Conservation (phyloP, 2,113 vertebrate species). For the Xiphophorus hellerii region DNA sequence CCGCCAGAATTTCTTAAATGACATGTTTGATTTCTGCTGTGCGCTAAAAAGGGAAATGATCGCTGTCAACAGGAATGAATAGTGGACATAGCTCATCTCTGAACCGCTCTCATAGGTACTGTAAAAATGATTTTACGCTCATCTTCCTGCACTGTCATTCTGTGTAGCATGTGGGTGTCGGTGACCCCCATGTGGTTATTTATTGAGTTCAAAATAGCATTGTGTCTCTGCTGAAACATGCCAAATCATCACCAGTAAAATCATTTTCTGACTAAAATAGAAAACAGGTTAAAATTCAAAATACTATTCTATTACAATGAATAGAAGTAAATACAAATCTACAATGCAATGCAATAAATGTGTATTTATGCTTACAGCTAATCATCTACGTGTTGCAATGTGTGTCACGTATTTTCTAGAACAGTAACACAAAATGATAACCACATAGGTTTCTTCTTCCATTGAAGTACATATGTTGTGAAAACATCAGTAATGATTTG, state of each 20-base stretch:
- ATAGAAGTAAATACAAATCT: not conserved
- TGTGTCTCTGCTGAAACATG: conserved; percentile 25
- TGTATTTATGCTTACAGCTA: not conserved
- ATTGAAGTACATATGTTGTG: not conserved
- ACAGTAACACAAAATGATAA: not conserved
- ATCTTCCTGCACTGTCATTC: conserved; percentile 43
- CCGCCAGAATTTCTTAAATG: conserved; percentile 15
- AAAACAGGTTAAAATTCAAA: not conserved
- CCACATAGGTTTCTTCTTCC: not conserved
- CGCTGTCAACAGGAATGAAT: conserved; percentile 32
- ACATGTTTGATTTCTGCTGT: conserved; percentile 26
- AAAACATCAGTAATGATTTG: not conserved
- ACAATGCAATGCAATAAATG: not conserved
- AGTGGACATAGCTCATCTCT: conserved; percentile 41
- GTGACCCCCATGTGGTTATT: conserved; percentile 44
- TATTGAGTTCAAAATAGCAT: conserved; percentile 45
- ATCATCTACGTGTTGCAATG: not conserved
- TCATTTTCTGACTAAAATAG: not conserved
- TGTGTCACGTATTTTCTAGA: not conserved
- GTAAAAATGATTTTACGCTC: conserved; percentile 44
- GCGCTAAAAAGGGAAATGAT: conserved; percentile 10
- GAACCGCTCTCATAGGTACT: conserved; percentile 61
- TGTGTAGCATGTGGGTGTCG: conserved; percentile 38
- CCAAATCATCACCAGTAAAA: conserved; percentile 8
- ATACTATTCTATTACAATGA: not conserved